Evolutionary conservation across 2,888 invertebrate genomes (phyloP), one percentile per base, ranked within the genome.

Genomic region (Ophion obscuratus): DNA sequence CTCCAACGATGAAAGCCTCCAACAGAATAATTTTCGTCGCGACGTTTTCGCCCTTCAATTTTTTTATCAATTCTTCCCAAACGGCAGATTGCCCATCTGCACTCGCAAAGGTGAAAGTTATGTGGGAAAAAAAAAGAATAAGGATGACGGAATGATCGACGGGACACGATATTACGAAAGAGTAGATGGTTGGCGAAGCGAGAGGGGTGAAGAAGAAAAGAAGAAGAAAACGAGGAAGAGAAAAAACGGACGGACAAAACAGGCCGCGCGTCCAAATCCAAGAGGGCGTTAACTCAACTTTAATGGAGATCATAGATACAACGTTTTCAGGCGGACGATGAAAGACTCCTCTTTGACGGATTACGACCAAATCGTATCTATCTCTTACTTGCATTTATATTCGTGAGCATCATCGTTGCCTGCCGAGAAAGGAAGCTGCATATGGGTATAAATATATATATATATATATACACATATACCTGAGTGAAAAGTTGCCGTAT

Each of bases 281-380:
- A 91, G 92, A 92, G 93, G 93, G 94, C 94, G 93, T 94, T 93
- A 94, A 93, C 93, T 91, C 90, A 93, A 93, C 91, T 93, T 93
- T 94, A 94, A 94, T 94, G 94, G 94, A 94, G 93, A 94, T 93
- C 91, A 89, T 87, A 93, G 94, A 94, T 94, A 93, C 91, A 92
- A 90, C 86, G 88, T 89, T 89, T 84, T 79, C 81, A 87, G 90
- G 89, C 91, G 91, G 90, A 91, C 90, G 92, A 86, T 91, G 90
- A 93, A 92, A 93, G 92, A 92, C 91, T 90, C 92, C 93, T 93
- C 93, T 93, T 93, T 93, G 92, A 93, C 92, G 93, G 93, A 93
- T 93, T 93, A 93, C 92, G 91, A 89, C 92, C 87, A 92, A 93
- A 93, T 93, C 93, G 92, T 90, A 91, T 93, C 92, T 92, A 89